Percentiles rank a stretch among this genome's conserved stretches.
These are phyloP conservation scores for Todiramphus saurophagus DNA, from an alignment of 2,113 vertebrate species.

Conservation along the genomic window DNA sequence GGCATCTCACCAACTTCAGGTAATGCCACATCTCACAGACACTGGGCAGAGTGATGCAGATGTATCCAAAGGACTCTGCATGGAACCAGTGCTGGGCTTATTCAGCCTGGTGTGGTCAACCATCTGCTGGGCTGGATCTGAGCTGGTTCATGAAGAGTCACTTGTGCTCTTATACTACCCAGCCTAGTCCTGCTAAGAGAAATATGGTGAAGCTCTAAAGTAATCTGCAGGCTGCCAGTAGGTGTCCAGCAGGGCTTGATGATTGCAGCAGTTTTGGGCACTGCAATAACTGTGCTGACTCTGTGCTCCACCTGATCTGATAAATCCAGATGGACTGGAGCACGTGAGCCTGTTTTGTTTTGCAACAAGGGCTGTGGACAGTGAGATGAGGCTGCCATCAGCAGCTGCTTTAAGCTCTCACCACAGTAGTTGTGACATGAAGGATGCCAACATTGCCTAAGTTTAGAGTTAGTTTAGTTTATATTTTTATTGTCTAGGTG, in stretches of 20 bases:
- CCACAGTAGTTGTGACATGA: neutral
- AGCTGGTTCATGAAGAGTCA: neutral
- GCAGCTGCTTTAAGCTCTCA: neutral
- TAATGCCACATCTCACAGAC: neutral
- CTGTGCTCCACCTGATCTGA: rapidly evolving
- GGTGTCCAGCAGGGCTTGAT: neutral
- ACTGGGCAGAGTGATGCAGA: neutral
- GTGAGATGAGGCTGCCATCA: neutral
- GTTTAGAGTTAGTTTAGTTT: neutral
- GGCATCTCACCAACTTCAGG: neutral
- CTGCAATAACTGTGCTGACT: neutral
- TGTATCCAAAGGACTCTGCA: neutral
- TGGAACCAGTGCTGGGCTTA: neutral
- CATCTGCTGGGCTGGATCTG: neutral
- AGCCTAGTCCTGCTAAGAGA: neutral
- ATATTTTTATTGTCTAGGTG: neutral
- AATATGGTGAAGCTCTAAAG: neutral
- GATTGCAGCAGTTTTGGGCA: neutral
- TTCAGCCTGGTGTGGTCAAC: neutral
- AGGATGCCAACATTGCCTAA: neutral
- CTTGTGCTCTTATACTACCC: neutral
- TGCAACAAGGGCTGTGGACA: neutral
- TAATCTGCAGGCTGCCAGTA: neutral
- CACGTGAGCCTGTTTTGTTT: neutral
- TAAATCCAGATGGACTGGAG: neutral